phyloP scores from a whole-genome alignment of 1,140 invertebrate genomes.

The Micrasema longulum region DNA sequence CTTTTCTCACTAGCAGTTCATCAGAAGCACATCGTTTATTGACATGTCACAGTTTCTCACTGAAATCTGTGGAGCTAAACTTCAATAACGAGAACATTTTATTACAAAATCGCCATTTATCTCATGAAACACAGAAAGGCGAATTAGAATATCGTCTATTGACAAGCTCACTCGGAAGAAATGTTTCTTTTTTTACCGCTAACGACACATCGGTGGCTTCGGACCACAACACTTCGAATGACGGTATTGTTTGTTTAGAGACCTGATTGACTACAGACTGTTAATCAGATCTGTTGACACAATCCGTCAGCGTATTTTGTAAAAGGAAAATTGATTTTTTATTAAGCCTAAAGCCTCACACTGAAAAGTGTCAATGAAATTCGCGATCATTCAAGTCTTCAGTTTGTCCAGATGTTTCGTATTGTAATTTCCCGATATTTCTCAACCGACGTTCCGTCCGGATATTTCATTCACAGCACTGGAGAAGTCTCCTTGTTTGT shows the following conservation, averaged over 20 bases:
- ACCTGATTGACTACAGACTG: constrained; percentile 25
- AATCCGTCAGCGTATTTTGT: background rate
- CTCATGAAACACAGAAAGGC: too few relatives aligned
- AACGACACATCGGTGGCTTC: background rate
- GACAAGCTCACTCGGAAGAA: background rate
- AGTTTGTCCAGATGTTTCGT: constrained; percentile 28
- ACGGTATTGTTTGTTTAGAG: constrained; percentile 13
- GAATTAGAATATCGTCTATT: background rate
- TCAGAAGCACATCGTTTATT: too few relatives aligned
- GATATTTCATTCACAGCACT: constrained; percentile 36
- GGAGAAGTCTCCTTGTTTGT: constrained; percentile 4
- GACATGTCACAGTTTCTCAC: too few relatives aligned
- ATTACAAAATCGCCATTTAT: too few relatives aligned
- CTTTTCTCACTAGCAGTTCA: too few relatives aligned
- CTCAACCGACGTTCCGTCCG: constrained; percentile 17
- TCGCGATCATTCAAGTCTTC: constrained; percentile 23
- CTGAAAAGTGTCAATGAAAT: constrained; percentile 30
- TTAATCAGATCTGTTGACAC: constrained; percentile 34
- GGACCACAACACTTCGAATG: background rate
- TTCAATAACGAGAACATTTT: too few relatives aligned
- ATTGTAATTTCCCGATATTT: background rate
- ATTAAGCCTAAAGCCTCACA: constrained; percentile 16
- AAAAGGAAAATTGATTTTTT: constrained; percentile 25
- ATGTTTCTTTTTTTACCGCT: background rate
- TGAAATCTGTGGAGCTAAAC: too few relatives aligned